Conservation (phyloP, 2,888 invertebrate genomes). For the Dorcus parallelipipedus region DNA sequence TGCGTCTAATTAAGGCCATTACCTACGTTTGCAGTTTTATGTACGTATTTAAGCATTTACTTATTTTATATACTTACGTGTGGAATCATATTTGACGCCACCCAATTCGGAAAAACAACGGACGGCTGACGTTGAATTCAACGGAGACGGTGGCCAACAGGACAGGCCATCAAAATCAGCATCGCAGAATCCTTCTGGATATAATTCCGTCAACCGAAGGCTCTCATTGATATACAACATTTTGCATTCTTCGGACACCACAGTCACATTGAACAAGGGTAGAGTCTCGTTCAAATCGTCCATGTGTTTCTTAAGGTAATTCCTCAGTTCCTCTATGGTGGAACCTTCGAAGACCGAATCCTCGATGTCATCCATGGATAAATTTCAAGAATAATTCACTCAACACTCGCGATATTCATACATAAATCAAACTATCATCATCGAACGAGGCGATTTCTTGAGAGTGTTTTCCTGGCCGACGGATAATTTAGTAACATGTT, state of each 20-base stretch:
- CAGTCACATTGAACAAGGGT: too few species aligned
- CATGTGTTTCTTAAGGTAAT: neutral
- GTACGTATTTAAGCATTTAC: too few species aligned
- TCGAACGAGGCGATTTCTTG: too few species aligned
- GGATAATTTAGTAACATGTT: too few species aligned
- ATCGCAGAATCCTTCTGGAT: conserved; percentile 54
- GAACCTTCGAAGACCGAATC: neutral
- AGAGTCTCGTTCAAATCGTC: neutral
- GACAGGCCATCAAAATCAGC: conserved; percentile 72
- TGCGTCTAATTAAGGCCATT: neutral
- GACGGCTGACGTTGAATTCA: conserved; percentile 65
- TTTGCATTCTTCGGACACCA: conserved; percentile 25
- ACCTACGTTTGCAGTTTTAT: too few species aligned
- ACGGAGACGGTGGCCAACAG: conserved; percentile 80
- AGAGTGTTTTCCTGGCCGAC: too few species aligned
- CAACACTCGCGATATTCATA: too few species aligned
- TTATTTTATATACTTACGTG: conserved; percentile 64
- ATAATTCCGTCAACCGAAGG: conserved; percentile 19
- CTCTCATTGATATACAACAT: conserved; percentile 30
- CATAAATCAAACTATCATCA: too few species aligned
- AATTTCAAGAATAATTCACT: too few species aligned
- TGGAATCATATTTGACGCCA: conserved; percentile 75
- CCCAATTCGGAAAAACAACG: conserved; percentile 77
- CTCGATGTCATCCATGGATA: too few species aligned
- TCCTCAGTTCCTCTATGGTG: conserved; percentile 1